These are phyloP conservation scores for Tanypteryx hageni DNA, from an alignment of 2,888 invertebrate species.

Conservation along the genomic window DNA sequence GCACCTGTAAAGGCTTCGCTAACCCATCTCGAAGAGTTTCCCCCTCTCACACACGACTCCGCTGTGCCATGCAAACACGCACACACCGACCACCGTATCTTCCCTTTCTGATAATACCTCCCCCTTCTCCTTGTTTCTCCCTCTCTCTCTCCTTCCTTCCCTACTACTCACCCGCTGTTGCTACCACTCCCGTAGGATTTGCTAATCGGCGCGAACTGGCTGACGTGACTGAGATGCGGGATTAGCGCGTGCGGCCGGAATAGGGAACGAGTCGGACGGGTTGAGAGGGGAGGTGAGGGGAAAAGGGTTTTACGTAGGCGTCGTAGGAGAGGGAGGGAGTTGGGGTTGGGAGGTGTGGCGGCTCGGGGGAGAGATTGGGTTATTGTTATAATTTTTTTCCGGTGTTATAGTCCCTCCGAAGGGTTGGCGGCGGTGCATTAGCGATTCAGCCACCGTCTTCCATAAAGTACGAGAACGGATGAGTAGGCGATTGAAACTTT, in stretches of 20 bases:
- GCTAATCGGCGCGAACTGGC: slow-evolving; percentile 3
- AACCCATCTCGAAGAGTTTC: neutral
- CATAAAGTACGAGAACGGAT: no score
- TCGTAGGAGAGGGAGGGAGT: no score
- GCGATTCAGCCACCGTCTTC: no score
- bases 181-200: slow-evolving; percentile 8
- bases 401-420: neutral
- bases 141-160: no score
- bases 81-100: neutral
- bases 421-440: no score
- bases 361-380: neutral
- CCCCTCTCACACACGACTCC: neutral
- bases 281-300: neutral
- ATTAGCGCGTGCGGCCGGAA: slow-evolving; percentile 2
- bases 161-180: neutral
- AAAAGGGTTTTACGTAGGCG: neutral
- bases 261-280: neutral
- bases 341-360: no score
- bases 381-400: neutral
- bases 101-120: neutral
- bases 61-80: neutral
- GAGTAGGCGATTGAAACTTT: no score
- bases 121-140: neutral
- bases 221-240: neutral
- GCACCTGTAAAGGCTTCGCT: neutral